Evolutionary conservation across 1,140 invertebrate genomes (phyloP), one percentile per base, ranked within the genome.

Genomic region (Plectrocnemia conspersa): DNA sequence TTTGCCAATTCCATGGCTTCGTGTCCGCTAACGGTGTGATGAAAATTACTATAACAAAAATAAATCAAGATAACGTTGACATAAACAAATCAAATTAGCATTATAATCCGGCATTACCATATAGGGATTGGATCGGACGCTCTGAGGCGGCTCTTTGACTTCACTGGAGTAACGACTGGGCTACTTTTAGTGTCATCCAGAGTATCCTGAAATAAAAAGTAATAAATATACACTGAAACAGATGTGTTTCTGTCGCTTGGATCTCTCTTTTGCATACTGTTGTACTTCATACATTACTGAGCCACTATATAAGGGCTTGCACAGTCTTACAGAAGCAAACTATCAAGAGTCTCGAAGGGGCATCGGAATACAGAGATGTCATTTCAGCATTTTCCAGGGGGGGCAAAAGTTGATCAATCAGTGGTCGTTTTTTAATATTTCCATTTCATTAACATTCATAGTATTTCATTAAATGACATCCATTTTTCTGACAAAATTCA

Each of bases 1-100:
- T 85, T 84, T 16, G 85, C 86, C 64, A 88, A 73, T 54, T 85
- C 79, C 44, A 80, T 81, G n/a, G 85, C 86, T 73, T 88, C 86
- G 58, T 88, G 84, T 0, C 85, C 85, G 53, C 83, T 81, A 13
- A 88, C 85, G 11, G 85, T 88, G 68, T 86, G 84, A 60, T 79
- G 78, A 35, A 74, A 64, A 42, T 73, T 74, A 52, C 71, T 75
- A 63, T 6, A 62, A 19, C 13, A 36, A 33, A 16, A 33, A 47
- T 3, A 50, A 18, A 48, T 16, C 7, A 19, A 9, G 11, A 11
- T 13, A 6, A 6, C n/a, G 22, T 36, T 58, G 11, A n/a, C n/a
- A n/a, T n/a, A 9, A 32, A n/a, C 27, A n/a, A n/a, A 32, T 11
- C 11, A 4, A 10, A 45, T n/a, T 18, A 18, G 4, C 4, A 45